A percentile compares a stretch with the other conserved stretches of the same genome.
Evolutionary conservation across 2,797 vertebrate species (phyloP).

Genomic region (Netta rufina): DNA sequence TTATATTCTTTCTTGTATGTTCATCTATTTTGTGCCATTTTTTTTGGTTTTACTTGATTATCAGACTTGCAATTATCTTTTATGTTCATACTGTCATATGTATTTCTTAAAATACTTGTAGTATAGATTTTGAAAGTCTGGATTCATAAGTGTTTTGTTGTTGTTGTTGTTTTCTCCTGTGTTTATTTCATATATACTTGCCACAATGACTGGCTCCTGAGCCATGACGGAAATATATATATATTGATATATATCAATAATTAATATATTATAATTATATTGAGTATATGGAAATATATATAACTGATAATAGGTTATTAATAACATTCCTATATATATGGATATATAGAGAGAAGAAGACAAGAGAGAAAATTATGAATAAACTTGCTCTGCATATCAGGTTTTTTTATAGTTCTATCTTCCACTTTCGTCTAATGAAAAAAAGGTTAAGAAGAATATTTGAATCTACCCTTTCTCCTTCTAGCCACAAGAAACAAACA

Average conservation of each 20-base stretch:
- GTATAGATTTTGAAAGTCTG: not conserved
- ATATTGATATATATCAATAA: not conserved
- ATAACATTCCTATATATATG: not conserved
- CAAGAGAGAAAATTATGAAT: not conserved
- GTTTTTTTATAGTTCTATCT: not conserved
- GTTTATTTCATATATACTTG: not conserved
- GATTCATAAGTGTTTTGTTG: rapidly evolving
- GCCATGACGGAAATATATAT: not conserved
- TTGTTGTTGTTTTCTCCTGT: not conserved
- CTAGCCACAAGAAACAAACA: not conserved
- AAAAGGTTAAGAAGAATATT: not conserved
- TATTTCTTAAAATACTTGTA: not conserved
- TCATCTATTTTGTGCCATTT: not conserved
- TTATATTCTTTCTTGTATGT: not conserved
- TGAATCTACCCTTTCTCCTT: not conserved
- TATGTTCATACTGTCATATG: rapidly evolving
- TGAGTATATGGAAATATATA: not conserved
- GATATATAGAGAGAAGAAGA: not conserved
- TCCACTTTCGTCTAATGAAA: not conserved
- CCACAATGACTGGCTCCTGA: not conserved
- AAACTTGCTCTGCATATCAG: not conserved
- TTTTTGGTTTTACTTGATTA: not conserved
- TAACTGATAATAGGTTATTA: not conserved
- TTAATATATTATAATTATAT: not conserved
- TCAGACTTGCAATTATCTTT: not conserved